A percentile compares a stretch with the other conserved stretches of the same genome.
phyloP scores from a whole-genome alignment of 2,888 invertebrate genomes.

The Matsumyia berberina region DNA sequence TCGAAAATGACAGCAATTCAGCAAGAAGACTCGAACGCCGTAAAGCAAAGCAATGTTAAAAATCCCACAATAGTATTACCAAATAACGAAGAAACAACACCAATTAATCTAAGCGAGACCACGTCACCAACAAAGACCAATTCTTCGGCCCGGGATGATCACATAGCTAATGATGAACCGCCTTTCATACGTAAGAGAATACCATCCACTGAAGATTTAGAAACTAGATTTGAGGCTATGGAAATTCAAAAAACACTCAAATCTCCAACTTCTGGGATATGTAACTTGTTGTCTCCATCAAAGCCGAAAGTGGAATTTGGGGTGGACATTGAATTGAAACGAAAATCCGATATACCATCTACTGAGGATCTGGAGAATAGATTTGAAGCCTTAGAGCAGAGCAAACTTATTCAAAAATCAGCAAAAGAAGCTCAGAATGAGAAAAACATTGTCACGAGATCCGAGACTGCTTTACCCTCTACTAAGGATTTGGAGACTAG shows the following conservation, averaged over 20 bases:
- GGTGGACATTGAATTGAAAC: neutral
- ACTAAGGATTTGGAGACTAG: slow-evolving; percentile 36
- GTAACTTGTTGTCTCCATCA: slow-evolving; percentile 43
- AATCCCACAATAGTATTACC: slow-evolving; percentile 34
- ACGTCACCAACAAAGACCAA: neutral
- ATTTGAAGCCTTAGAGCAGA: slow-evolving; percentile 80
- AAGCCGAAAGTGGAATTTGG: slow-evolving; percentile 30
- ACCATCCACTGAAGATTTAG: slow-evolving; percentile 81
- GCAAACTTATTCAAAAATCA: slow-evolving; percentile 4
- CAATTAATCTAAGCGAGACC: neutral
- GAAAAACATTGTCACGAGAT: neutral
- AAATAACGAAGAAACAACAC: slow-evolving; percentile 14
- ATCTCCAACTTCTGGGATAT: slow-evolving; percentile 64
- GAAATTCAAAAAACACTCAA: slow-evolving; percentile 66
- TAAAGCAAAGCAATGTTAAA: slow-evolving; percentile 2
- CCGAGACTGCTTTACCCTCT: slow-evolving; percentile 9
- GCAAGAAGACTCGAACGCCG: slow-evolving; percentile 5
- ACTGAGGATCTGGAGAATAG: slow-evolving; percentile 82
- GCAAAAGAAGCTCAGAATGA: slow-evolving; percentile 39
- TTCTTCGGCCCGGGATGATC: neutral
- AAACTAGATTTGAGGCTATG: slow-evolving; percentile 79
- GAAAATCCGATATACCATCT: slow-evolving; percentile 79
- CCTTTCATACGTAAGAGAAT: slow-evolving; percentile 52
- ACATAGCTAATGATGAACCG: slow-evolving; percentile 53
- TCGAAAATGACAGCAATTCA: slow-evolving; percentile 3